Evolutionary conservation across 2,797 vertebrate species (phyloP).

Genomic region (Mycteria americana): DNA sequence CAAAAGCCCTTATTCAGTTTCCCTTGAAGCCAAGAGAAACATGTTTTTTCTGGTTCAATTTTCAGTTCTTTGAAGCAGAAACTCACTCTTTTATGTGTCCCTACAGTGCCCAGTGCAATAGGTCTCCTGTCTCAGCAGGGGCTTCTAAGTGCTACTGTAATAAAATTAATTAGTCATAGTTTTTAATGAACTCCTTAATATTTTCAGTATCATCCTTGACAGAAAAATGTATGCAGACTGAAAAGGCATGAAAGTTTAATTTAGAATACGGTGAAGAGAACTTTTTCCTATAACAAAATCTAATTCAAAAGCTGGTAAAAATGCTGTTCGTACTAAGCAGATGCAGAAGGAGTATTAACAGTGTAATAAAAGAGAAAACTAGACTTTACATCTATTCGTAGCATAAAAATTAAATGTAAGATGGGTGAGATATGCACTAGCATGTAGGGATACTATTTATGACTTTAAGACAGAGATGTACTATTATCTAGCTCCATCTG

Average conservation of each 20-base stretch:
- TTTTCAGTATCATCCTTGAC: background rate
- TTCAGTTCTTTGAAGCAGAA: constrained; percentile 60
- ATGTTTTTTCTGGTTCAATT: constrained; percentile 33
- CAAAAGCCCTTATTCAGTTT: constrained; percentile 40
- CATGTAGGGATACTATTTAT: background rate
- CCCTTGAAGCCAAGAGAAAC: constrained; percentile 50
- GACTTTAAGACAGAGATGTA: background rate
- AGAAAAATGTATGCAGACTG: background rate
- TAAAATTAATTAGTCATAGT: constrained; percentile 52
- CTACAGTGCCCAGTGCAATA: constrained; percentile 27
- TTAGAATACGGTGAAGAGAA: background rate
- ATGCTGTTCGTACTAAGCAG: background rate
- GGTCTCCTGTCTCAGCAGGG: constrained; percentile 36
- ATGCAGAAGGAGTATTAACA: background rate
- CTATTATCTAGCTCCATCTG: background rate
- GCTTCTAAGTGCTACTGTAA: constrained; percentile 8
- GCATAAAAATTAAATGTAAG: background rate
- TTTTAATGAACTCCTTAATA: constrained; percentile 43
- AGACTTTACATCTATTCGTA: background rate
- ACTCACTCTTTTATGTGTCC: constrained; percentile 44
- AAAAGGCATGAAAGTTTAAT: constrained; percentile 25
- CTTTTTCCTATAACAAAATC: background rate
- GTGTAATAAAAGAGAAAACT: background rate
- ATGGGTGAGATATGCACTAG: background rate
- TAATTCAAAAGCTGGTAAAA: background rate